Percentiles rank a stretch among this genome's conserved stretches.
These are phyloP conservation scores for Sebastes kiyomatsui DNA, from an alignment of 2,797 vertebrate species.

Conservation along the genomic window DNA sequence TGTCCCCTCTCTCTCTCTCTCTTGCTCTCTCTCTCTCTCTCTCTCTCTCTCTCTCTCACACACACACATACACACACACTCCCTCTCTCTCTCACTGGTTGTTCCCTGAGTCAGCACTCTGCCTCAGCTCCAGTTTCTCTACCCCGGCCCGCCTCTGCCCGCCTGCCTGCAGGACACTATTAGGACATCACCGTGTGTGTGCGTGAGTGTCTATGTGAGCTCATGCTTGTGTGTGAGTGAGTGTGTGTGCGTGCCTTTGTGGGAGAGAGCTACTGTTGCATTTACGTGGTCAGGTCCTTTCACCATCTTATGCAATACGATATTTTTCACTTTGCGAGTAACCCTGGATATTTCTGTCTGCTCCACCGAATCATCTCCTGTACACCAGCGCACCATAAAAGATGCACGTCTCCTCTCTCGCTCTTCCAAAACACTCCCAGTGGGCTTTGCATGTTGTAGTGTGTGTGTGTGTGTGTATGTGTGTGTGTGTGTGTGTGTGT, in stretches of 20 bases:
- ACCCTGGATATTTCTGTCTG: slow-evolving; percentile 80
- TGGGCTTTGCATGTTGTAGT: slow-evolving; percentile 60
- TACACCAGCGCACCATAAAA: slow-evolving; percentile 63
- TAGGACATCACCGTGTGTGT: slow-evolving; percentile 74
- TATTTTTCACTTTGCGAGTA: slow-evolving; percentile 84
- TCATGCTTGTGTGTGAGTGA: slow-evolving; percentile 9
- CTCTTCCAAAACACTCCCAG: slow-evolving; percentile 64
- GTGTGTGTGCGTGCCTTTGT: slow-evolving; percentile 46
- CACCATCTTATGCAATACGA: slow-evolving; percentile 81
- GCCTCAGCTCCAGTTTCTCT: slow-evolving; percentile 81
- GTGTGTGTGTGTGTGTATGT: slow-evolving; percentile 2
- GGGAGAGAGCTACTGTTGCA: slow-evolving; percentile 78
- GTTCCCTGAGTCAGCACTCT: slow-evolving; percentile 84
- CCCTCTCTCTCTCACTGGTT: slow-evolving; percentile 60
- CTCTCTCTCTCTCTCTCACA: slow-evolving; percentile 31
- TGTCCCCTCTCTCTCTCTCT: slow-evolving; percentile 49
- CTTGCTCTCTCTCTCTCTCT: neutral
- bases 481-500: slow-evolving; percentile 2
- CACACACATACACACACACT: slow-evolving; percentile 16
- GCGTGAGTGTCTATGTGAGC: slow-evolving; percentile 24
- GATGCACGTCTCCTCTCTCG: slow-evolving; percentile 56
- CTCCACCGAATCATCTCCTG: slow-evolving; percentile 64
- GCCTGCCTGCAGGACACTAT: slow-evolving; percentile 77
- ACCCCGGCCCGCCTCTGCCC: slow-evolving; percentile 65
- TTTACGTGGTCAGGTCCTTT: slow-evolving; percentile 80